Conservation (phyloP, 2,888 invertebrate genomes). For the Listrodromus nycthemerus region DNA sequence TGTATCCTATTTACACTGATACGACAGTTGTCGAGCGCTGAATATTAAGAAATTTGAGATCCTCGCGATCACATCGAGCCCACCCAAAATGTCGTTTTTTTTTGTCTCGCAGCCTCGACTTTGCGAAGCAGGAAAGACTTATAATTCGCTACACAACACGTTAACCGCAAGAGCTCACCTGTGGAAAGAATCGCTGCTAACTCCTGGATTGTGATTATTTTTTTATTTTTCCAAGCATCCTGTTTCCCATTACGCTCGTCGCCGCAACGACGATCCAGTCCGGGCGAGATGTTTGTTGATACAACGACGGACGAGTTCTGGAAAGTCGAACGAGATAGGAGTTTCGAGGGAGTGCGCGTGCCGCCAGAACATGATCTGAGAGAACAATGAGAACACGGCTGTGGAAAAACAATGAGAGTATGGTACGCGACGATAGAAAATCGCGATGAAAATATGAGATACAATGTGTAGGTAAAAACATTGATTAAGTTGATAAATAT, state of each 20-base stretch:
- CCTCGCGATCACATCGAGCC: slow-evolving; percentile 10
- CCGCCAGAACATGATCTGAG: background rate
- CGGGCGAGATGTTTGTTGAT: background rate
- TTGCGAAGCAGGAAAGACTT: background rate
- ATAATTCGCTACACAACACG: background rate
- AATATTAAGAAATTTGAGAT: slow-evolving; percentile 59
- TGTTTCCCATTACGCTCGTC: background rate
- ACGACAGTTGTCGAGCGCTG: slow-evolving; percentile 66
- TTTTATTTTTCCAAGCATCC: background rate
- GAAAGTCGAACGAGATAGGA: background rate
- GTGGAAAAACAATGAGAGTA: background rate
- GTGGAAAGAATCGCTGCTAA: background rate
- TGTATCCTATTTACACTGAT: slow-evolving; percentile 40
- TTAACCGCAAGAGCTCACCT: background rate
- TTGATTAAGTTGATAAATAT: background rate
- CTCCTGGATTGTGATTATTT: background rate
- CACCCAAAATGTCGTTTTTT: slow-evolving; percentile 36
- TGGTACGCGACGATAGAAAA: background rate
- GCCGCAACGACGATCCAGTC: background rate
- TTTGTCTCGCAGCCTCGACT: slow-evolving; percentile 9
- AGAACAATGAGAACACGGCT: background rate
- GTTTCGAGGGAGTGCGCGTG: background rate
- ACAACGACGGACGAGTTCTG: background rate
- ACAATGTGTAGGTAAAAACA: background rate
- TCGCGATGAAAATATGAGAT: background rate